Conservation (phyloP, 2,113 vertebrate genomes). For the Camelus dromedarius region DNA sequence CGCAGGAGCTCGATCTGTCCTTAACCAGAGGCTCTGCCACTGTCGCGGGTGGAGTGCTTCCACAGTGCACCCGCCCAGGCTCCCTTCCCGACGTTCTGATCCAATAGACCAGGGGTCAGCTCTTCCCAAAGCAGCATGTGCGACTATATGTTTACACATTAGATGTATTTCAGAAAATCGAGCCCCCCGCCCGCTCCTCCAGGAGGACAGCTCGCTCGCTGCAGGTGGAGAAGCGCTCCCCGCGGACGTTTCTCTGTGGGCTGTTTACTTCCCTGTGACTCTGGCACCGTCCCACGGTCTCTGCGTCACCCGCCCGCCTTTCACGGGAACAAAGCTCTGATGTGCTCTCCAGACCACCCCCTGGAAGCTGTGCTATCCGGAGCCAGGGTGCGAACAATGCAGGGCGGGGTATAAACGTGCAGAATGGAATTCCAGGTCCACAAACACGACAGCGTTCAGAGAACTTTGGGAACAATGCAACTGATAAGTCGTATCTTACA, state of each 20-base stretch:
- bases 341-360: not conserved
- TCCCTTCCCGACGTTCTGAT: not conserved
- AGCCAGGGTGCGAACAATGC: fast-evolving
- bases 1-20: fast-evolving
- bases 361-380: not conserved
- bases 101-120: not conserved
- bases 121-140: too few relatives aligned
- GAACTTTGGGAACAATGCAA: not conserved
- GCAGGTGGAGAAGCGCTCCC: fast-evolving
- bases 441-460: not conserved
- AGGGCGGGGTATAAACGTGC: not conserved
- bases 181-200: not conserved
- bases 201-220: too few relatives aligned
- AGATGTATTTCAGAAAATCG: not conserved
- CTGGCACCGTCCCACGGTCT: not conserved
- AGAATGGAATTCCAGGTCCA: not conserved
- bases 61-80: fast-evolving
- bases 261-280: not conserved
- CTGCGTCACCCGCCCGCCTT: too few relatives aligned
- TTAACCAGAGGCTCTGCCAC: fast-evolving
- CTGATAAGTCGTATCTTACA: fast-evolving
- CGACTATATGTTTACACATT: too few relatives aligned
- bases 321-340: not conserved
- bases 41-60: fast-evolving
- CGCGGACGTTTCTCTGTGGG: not conserved